A percentile compares a stretch with the other conserved stretches of the same genome.
These are phyloP conservation scores for Aldrovandia affinis DNA, from an alignment of 2,797 vertebrate species.

Conservation along the genomic window DNA sequence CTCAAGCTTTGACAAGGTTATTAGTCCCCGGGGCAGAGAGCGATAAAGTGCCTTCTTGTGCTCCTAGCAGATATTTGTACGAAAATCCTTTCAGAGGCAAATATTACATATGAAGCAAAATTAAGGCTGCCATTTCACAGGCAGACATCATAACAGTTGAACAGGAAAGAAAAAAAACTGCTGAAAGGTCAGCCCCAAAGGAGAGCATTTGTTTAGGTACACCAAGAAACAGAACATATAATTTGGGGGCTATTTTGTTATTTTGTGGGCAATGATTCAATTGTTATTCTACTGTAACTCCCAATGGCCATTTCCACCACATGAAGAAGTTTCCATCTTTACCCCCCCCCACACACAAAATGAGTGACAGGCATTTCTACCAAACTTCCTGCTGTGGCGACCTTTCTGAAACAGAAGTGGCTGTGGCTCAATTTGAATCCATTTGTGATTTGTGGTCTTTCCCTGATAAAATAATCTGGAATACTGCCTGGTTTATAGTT, in stretches of 20 bases:
- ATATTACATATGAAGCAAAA: background rate
- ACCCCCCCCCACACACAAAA: background rate
- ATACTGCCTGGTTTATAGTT: background rate
- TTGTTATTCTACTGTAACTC: background rate
- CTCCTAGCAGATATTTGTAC: background rate
- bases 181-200: background rate
- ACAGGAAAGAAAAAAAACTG: background rate
- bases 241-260: background rate
- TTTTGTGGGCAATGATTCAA: background rate
- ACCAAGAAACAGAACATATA: background rate
- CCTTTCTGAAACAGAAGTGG: too few species aligned
- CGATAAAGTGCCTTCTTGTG: background rate
- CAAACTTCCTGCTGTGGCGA: too few species aligned
- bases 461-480: background rate
- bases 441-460: background rate
- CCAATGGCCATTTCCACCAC: background rate
- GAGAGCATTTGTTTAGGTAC: background rate
- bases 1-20: background rate
- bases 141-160: background rate
- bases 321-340: background rate
- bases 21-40: too few species aligned
- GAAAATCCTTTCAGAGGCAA: background rate
- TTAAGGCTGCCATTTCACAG: background rate
- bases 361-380: too few species aligned
- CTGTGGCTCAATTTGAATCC: background rate